Evolutionary conservation across 2,797 vertebrate genomes (phyloP), one percentile per base, ranked within the genome.

Genomic region (Notolepis coatsorum): DNA sequence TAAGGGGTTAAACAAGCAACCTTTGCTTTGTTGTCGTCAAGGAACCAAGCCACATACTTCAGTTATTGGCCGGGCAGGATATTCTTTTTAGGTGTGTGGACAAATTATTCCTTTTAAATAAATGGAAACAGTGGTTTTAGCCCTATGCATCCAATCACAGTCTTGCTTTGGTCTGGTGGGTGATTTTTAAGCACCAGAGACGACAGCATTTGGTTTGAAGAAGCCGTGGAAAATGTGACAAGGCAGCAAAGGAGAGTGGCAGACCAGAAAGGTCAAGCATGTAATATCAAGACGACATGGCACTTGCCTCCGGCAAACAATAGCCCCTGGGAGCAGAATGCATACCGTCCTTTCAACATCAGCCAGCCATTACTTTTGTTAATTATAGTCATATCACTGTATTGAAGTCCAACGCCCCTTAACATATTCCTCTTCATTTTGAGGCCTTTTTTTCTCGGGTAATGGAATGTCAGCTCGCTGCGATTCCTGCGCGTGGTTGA

Each of bases 381-480:
- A 95, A 96, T 96, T 93, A 90, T 89, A 93, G 92, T 93, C 90
- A 93, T 92, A 93, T 92, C 81, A 90, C 82, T 75, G 77, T 73
- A 90, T 90, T 90, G 91, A 92, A 91, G 90, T 82, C 73, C 82
- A 85, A 82, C 71, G 87, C 93, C 91, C 92, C 90, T 94, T 92
- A 93, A 94, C 91, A 93, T 93, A 94, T 93, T 93, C 91, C 89
- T 87, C 89, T 92, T 94, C 91, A 92, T 92, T 93, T 92, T 92
- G 91, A 91, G 89, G 74, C 85, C 84, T 91, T 92, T 75, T n/a
- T 86, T 87, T 86, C 74, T 92, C 90, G 87, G 92, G 93, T 95
- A 95, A 96, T 95, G 93, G 93, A 95, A 95, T 92, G 95, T 95
- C 95, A 95, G 93, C 86, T 91, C 65, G 66, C 79, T 88, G 89